Evolutionary conservation across 2,113 vertebrate genomes (phyloP).

Genomic region (Bubalus kerabau): DNA sequence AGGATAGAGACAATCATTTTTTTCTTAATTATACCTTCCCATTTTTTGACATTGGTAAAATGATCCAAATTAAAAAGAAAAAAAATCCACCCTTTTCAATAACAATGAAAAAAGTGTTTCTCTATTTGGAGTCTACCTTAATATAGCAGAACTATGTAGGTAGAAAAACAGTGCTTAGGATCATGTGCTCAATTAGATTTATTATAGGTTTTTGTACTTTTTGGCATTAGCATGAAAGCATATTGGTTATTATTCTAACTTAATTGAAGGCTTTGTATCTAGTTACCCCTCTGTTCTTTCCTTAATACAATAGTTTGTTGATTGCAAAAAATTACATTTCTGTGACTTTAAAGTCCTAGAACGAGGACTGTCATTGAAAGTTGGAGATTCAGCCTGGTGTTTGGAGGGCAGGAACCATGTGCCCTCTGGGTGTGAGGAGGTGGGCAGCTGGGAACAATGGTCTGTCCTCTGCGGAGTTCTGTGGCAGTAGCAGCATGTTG

Average conservation of each 20-base stretch:
- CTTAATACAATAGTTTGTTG: constrained; percentile 66
- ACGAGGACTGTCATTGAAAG: constrained; percentile 56
- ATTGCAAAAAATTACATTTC: constrained; percentile 68
- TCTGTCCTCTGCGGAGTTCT: neutral
- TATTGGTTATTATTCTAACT: constrained; percentile 65
- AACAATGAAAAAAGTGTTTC: constrained; percentile 67
- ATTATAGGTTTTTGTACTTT: constrained; percentile 77
- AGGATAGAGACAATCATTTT: constrained; percentile 48
- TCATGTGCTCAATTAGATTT: constrained; percentile 72
- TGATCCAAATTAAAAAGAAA: constrained; percentile 64
- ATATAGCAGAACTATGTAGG: constrained; percentile 73
- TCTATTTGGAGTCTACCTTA: constrained; percentile 78
- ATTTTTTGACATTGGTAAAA: constrained; percentile 66
- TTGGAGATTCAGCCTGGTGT: neutral
- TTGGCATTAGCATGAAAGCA: constrained; percentile 71
- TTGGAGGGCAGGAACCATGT: constrained; percentile 54
- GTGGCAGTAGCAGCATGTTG: constrained; percentile 6
- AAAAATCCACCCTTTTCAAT: neutral
- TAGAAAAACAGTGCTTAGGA: constrained; percentile 70
- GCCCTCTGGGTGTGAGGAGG: constrained; percentile 26
- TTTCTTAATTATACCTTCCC: constrained; percentile 60
- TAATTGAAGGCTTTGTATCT: constrained; percentile 69
- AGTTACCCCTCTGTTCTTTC: constrained; percentile 28
- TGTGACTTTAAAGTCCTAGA: constrained; percentile 74
- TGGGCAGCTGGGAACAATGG: constrained; percentile 50